phyloP scores from a whole-genome alignment of 2,797 vertebrate genomes.

The Crocodylus rhombifer region DNA sequence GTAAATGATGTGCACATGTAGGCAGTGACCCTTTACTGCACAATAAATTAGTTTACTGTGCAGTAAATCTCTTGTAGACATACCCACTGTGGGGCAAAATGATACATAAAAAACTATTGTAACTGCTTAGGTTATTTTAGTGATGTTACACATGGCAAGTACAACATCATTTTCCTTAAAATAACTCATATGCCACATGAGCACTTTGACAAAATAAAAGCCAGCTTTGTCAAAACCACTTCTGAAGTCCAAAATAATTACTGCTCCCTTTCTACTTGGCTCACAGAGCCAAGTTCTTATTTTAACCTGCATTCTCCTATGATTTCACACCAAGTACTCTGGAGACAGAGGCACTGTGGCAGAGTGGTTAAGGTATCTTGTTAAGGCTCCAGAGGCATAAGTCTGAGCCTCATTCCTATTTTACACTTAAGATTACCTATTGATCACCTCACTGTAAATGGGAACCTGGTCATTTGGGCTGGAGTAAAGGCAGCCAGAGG shows the following conservation, averaged over 20 bases:
- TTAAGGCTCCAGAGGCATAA: too few relatives aligned
- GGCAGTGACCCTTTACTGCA: too few relatives aligned
- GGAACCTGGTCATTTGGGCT: too few relatives aligned
- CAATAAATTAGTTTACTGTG: too few relatives aligned
- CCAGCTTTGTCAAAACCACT: not conserved
- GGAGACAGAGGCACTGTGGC: not conserved
- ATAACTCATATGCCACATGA: not conserved
- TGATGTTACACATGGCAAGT: not conserved
- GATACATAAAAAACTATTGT: accelerated
- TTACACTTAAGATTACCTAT: too few relatives aligned
- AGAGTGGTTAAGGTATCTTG: too few relatives aligned
- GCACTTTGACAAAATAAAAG: not conserved
- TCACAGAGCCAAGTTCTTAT: not conserved
- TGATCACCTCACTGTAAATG: too few relatives aligned
- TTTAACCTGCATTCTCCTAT: not conserved
- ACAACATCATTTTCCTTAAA: not conserved
- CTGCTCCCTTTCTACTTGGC: too few relatives aligned
- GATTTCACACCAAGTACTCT: not conserved
- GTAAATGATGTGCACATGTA: too few relatives aligned
- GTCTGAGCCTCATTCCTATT: too few relatives aligned
- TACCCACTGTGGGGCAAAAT: not conserved
- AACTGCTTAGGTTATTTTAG: not conserved
- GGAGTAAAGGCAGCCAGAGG: too few relatives aligned
- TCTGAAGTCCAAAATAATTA: not conserved
- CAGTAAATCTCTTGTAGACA: too few relatives aligned